Evolutionary conservation across 2,888 invertebrate species (phyloP), one percentile per base, ranked within the genome.

Genomic region (Nephrocerus scutellatus): DNA sequence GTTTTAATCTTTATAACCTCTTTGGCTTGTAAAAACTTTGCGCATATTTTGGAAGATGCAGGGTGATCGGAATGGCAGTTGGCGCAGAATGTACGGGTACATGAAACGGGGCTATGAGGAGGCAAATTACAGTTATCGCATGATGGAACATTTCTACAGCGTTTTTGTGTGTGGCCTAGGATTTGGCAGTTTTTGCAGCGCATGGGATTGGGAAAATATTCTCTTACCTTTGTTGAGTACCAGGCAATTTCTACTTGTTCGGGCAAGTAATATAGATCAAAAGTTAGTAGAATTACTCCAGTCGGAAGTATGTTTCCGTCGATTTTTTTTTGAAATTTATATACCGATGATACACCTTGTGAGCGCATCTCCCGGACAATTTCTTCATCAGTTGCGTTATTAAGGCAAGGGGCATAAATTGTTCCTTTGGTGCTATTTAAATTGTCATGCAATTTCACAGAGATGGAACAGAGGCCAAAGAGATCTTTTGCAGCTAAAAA

Each of bases 171-270:
- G 30, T 44, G 42, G 5, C 46, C 46, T 9, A 46, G 36, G 8
- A 19, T 10, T 36, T 46, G 46, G 33, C 48, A 46, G 8, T 35
- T 37, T 32, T 39, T 38, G 34, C 44, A 43, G 7, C 44, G 34
- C 47, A 47, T 49, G 13, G 38, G 41, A 21, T 47, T 46, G 2
- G 44, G 46, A 15, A 49, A 38, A 15, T 43, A 44, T 35, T 40
- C 40, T 4, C 24, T 8, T 1, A 44, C 38, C 25, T 32, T 37
- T 12, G 43, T 43, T 8, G 33, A 35, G 23, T 41, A 37, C 30
- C 41, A 41, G 28, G 30, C 18, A 8, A 44, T 41, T 15, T 41
- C 32, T 5, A 35, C 26, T 20, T 31, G 37, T 10, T 36, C 21
- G 7, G 42, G 38, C 2, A 29, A 25, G 2, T 18, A 9, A 14